These are phyloP conservation scores for Urocynchramus pylzowi DNA, from an alignment of 2,113 vertebrate genomes.

Conservation along the genomic window DNA sequence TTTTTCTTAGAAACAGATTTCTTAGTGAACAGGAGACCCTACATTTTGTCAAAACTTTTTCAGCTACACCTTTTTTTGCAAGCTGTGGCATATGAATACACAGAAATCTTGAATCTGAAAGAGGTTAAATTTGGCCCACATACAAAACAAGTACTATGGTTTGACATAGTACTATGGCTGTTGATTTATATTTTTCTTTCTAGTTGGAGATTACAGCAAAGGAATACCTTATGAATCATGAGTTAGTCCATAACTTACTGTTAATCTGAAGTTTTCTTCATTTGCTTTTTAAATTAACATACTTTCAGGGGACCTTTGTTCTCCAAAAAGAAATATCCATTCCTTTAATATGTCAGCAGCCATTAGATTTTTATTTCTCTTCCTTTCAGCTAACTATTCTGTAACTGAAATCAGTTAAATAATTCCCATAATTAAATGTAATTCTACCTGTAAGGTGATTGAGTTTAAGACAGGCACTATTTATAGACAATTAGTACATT, in stretches of 20 bases:
- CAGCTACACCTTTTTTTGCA: background rate
- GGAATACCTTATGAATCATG: background rate
- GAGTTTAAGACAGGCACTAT: background rate
- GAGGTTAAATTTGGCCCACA: background rate
- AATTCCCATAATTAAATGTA: background rate
- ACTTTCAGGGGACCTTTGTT: background rate
- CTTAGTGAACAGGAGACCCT: background rate
- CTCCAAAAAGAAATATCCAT: background rate
- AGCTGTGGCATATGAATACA: background rate
- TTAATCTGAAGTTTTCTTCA: background rate
- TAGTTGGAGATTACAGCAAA: background rate
- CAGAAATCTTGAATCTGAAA: background rate
- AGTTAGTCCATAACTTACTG: background rate
- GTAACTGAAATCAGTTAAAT: background rate
- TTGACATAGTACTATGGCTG: background rate
- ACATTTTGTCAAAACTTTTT: background rate
- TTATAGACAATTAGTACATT: background rate
- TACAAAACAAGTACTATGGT: background rate
- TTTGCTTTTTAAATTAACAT: background rate
- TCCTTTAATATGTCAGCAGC: background rate
- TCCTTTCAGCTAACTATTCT: background rate
- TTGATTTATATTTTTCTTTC: background rate
- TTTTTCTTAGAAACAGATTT: background rate
- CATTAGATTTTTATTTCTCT: background rate
- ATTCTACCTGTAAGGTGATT: background rate